Evolutionary conservation across 2,888 invertebrate genomes (phyloP).

Genomic region (Caenorhabditis angaria): DNA sequence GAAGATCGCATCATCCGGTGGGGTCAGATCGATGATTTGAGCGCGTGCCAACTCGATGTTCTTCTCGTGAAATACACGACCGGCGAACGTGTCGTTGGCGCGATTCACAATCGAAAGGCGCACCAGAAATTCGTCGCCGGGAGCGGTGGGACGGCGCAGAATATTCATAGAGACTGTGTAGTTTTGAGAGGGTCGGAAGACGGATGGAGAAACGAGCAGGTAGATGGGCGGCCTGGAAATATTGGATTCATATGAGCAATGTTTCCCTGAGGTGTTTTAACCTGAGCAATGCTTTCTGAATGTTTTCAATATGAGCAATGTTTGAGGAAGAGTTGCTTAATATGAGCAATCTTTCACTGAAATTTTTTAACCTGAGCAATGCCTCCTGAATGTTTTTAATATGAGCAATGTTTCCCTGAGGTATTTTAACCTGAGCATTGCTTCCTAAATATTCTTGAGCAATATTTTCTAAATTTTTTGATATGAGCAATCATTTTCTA

Average conservation of each 20-base stretch:
- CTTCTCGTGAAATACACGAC: constrained; percentile 54
- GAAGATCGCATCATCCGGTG: constrained; percentile 30
- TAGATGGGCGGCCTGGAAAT: constrained; percentile 66
- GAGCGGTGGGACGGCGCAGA: constrained; percentile 51
- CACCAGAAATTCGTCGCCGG: constrained; percentile 68
- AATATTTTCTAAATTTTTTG: too few relatives aligned
- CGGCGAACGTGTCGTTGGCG: constrained; percentile 67
- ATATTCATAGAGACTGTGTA: constrained; percentile 73
- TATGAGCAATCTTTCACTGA: neutral
- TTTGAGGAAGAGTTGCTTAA: neutral
- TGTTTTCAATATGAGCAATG: neutral
- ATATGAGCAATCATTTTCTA: too few relatives aligned
- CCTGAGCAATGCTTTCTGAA: neutral
- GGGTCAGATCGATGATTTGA: constrained; percentile 65
- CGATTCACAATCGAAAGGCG: constrained; percentile 66
- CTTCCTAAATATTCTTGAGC: too few relatives aligned
- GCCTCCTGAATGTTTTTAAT: neutral
- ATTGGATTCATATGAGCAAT: neutral
- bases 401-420: too few relatives aligned
- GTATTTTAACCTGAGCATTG: too few relatives aligned
- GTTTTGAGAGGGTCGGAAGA: constrained; percentile 72
- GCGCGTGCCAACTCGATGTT: constrained; percentile 43
- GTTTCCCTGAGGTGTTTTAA: neutral
- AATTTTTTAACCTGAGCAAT: neutral
- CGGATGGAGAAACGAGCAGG: constrained; percentile 72